Conservation (phyloP, 2,113 vertebrate genomes). For the Cyprinodon variegatus region DNA sequence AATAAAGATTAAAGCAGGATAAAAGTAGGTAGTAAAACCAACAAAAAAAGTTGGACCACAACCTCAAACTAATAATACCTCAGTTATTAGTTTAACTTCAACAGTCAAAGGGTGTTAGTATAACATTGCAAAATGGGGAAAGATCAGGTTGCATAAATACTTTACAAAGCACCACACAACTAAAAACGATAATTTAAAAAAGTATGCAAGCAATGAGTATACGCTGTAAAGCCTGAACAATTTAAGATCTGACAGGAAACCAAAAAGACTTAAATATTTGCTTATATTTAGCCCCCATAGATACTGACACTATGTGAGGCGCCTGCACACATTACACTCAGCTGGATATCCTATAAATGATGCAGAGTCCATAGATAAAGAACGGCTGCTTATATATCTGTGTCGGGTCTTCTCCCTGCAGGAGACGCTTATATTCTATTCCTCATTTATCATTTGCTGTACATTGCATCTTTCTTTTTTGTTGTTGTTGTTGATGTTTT, state of each 20-base stretch:
- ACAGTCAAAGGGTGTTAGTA: background rate
- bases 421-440: slow-evolving; percentile 27
- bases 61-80: no score
- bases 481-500: slow-evolving; percentile 22
- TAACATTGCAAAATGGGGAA: background rate
- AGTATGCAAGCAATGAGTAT: background rate
- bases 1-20: no score
- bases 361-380: slow-evolving; percentile 54
- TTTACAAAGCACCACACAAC: background rate
- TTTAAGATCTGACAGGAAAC: background rate
- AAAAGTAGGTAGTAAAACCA: no score
- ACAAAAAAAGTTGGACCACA: no score
- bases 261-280: background rate
- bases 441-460: slow-evolving; percentile 36
- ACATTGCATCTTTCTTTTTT: background rate
- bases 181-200: background rate
- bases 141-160: background rate
- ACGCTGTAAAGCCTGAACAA: background rate
- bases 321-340: slow-evolving; percentile 38
- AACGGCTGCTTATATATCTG: slow-evolving; percentile 48
- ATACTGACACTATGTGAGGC: background rate
- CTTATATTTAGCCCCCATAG: background rate
- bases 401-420: slow-evolving; percentile 33
- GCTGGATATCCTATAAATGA: slow-evolving; percentile 60
- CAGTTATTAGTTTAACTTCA: no score